Base-by-base conservation (phyloP, 1,140 invertebrate genomes). In the Homalodisca vitripennis region DNA sequence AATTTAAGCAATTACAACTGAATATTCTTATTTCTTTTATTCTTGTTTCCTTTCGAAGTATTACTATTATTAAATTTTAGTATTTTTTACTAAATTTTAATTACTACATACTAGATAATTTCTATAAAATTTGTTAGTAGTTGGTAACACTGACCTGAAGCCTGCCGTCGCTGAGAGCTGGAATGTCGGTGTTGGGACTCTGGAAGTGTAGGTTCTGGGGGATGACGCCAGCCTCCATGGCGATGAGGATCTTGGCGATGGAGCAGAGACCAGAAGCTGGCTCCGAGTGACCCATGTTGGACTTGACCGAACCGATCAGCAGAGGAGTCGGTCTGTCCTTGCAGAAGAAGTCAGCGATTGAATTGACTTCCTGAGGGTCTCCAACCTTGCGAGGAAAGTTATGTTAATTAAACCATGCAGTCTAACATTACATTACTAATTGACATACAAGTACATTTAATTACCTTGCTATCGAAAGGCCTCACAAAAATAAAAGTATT, bases 201-300 rank as follows among this genome's bases (percentile, higher is more conserved):
- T 89, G 84, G 79, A 88, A 98, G 78, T 98, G 96, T 41, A 99
- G 81, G 82, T 98, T 99, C 17, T 83, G 85, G 1, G 97, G 96
- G 71, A 99, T 93, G 1, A 90, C 79, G 32, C 91, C 90, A 30
- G 84, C 77, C 80, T 98, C 93, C 90, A 98, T 96, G 2, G 94
- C 90, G 64, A 98, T 88, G 2, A 98, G 74, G n/a, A 94, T 83
- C 79, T 98, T 98, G 1, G 91, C 92, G 57, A 98, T 82, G 0
- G 94, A 92, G 77, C 93, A 94, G 0, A 97, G 78, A 41, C 94
- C 94, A 72, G 95, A 98, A 0, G 95, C 94, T 2, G 95, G 91
- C 80, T 99, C 97, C 2, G 95, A 89, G 76, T 99, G 97, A 0
- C 97, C 97, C 93, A 98, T 97, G 80, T 98, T 99, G 1, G 94